Conservation (phyloP, 1,140 invertebrate genomes). For the Drosophila lowei region DNA sequence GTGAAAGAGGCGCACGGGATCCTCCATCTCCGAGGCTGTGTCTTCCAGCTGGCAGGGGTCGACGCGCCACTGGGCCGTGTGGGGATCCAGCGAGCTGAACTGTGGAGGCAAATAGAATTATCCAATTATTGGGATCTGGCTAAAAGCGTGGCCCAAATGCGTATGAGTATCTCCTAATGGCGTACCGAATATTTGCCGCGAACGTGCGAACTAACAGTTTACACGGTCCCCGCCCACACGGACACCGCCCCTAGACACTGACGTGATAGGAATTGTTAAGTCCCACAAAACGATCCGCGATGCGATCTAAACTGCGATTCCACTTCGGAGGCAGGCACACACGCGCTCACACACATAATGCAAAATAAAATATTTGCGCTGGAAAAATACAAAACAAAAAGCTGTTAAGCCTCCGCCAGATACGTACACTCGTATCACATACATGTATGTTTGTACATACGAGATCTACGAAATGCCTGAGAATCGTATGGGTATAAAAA, state of each 20-base stretch:
- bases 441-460: no score
- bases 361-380: slow-evolving; percentile 71
- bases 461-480: slow-evolving; percentile 21
- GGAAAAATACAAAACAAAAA: slow-evolving; percentile 52
- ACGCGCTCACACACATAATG: slow-evolving; percentile 28
- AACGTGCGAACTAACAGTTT: slow-evolving; percentile 56
- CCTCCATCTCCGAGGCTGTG: slow-evolving; percentile 73
- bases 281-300: slow-evolving; percentile 41
- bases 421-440: background rate
- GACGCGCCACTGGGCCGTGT: slow-evolving; percentile 77
- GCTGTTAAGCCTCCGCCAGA: slow-evolving; percentile 42
- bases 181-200: slow-evolving; percentile 13
- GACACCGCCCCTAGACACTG: slow-evolving; percentile 23
- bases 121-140: slow-evolving; percentile 32
- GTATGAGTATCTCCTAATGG: background rate
- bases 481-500: slow-evolving; percentile 10
- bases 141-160: slow-evolving; percentile 43
- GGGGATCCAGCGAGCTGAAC: slow-evolving; percentile 79
- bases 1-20: slow-evolving; percentile 77
- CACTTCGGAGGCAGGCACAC: slow-evolving; percentile 43
- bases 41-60: slow-evolving; percentile 82
- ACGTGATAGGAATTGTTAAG: slow-evolving; percentile 69
- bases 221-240: slow-evolving; percentile 46
- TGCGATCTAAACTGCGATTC: slow-evolving; percentile 37
- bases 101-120: slow-evolving; percentile 37